phyloP scores from a whole-genome alignment of 2,888 invertebrate species.

The Acholoe squamosa region DNA sequence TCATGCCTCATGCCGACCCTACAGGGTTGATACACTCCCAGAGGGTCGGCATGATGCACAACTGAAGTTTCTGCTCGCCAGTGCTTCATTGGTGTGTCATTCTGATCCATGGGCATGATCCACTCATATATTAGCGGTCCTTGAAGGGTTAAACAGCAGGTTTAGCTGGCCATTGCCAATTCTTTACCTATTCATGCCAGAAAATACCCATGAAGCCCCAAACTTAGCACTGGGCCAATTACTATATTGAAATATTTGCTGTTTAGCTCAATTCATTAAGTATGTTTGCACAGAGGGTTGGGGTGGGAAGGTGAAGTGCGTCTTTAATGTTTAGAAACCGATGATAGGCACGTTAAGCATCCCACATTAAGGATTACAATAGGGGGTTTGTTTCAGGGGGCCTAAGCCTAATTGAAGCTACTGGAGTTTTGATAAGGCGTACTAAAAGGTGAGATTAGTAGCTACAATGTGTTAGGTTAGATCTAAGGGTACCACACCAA shows the following conservation, averaged over 20 bases:
- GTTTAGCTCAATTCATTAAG: not conserved
- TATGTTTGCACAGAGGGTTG: not conserved
- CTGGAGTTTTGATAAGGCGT: not conserved
- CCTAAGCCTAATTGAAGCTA: not conserved
- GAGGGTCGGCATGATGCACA: no score
- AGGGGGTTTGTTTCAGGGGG: not conserved
- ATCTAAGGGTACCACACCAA: no score
- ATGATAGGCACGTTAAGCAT: not conserved
- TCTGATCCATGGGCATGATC: no score
- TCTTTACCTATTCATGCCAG: not conserved
- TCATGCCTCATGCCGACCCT: no score
- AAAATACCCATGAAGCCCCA: not conserved
- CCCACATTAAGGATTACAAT: not conserved
- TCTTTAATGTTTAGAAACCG: conserved; percentile 34
- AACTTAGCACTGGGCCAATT: not conserved
- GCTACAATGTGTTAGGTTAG: no score
- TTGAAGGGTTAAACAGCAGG: no score
- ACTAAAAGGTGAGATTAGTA: not conserved
- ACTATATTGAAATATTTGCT: conserved; percentile 34
- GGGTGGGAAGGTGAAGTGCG: not conserved
- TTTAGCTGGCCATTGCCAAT: not conserved
- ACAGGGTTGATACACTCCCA: no score
- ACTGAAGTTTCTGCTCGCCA: no score
- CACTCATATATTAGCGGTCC: no score
- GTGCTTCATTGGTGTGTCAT: no score